Evolutionary conservation across 2,113 vertebrate genomes (phyloP).

Genomic region (Pterocles orientalis): DNA sequence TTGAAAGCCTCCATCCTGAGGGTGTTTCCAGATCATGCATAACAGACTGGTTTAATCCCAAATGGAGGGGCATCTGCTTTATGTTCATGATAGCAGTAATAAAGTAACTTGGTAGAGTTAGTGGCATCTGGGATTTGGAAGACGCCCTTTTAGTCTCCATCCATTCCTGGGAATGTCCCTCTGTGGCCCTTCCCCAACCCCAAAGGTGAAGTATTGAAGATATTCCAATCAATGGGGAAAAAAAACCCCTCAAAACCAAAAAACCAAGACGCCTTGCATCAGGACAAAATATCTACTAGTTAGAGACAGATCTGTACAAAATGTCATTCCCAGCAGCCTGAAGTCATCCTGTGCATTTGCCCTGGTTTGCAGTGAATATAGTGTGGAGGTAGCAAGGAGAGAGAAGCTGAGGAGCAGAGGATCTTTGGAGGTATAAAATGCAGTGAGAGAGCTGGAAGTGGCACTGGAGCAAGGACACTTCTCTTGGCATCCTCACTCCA

Average conservation of each 20-base stretch:
- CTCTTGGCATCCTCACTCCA: not conserved
- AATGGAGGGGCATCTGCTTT: not conserved
- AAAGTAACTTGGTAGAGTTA: not conserved
- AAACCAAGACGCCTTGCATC: not conserved
- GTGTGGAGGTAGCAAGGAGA: not conserved
- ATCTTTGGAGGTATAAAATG: not conserved
- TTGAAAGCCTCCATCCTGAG: not conserved
- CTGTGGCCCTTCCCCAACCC: not conserved
- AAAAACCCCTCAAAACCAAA: accelerated
- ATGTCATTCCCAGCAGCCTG: not conserved
- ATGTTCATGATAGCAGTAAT: not conserved
- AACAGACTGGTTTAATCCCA: not conserved
- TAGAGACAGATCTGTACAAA: not conserved
- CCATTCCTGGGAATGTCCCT: not conserved
- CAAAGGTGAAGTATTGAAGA: not conserved
- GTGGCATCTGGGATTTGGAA: not conserved
- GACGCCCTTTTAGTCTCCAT: not conserved
- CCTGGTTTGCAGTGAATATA: not conserved
- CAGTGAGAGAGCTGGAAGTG: not conserved
- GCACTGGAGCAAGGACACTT: not conserved
- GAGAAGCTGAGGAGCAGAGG: not conserved
- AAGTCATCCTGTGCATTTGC: not conserved
- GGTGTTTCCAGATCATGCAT: not conserved
- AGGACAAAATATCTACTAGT: not conserved
- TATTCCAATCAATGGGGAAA: not conserved